A percentile compares a stretch with the other conserved stretches of the same genome.
Evolutionary conservation across 2,888 invertebrate genomes (phyloP).

Genomic region (Acronicta alni): DNA sequence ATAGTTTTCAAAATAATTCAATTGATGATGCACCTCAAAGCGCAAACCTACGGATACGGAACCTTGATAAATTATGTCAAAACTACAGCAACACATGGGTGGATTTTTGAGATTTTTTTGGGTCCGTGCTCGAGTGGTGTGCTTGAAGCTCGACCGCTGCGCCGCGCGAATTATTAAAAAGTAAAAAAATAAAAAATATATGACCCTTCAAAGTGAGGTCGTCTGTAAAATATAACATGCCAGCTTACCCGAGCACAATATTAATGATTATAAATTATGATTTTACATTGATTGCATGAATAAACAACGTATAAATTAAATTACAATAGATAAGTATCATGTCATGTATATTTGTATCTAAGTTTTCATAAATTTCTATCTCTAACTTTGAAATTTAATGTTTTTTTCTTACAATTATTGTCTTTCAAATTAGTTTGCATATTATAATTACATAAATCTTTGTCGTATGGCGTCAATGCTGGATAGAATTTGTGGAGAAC

Average conservation of each 20-base stretch:
- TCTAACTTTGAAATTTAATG: no score
- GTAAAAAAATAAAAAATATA: conserved; percentile 80
- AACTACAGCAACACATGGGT: conserved; percentile 81
- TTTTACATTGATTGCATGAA: conserved; percentile 4
- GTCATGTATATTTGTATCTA: no score
- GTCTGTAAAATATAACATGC: conserved; percentile 72
- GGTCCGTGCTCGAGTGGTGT: conserved; percentile 84
- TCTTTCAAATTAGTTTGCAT: no score
- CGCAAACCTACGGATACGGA: conserved; percentile 59
- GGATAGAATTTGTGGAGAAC: no score
- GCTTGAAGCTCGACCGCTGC: conserved; percentile 74
- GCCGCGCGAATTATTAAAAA: conserved; percentile 86
- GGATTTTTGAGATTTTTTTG: conserved; percentile 84
- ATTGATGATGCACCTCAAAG: neutral
- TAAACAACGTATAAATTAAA: neutral
- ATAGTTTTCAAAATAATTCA: neutral
- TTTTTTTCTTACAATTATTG: no score
- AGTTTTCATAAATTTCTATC: no score
- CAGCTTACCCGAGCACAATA: conserved; percentile 66
- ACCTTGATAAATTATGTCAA: conserved; percentile 68
- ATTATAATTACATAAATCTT: no score
- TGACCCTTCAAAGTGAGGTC: conserved; percentile 73
- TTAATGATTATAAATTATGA: conserved; percentile 50
- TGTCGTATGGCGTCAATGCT: no score
- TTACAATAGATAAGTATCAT: no score